Conservation (phyloP, 2,888 invertebrate genomes). For the Trimorus sp. region DNA sequence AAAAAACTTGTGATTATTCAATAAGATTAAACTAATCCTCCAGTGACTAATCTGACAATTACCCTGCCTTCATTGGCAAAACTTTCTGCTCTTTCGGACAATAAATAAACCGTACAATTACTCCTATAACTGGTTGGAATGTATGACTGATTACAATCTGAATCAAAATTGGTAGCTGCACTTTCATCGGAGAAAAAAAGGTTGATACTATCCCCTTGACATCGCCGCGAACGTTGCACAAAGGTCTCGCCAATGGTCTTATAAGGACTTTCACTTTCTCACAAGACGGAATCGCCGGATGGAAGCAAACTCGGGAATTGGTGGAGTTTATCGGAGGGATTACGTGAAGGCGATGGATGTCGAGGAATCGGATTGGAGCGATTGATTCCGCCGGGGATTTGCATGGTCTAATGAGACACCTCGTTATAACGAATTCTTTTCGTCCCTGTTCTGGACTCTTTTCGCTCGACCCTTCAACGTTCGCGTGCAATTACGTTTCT, state of each 20-base stretch:
- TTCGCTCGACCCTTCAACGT: conserved; percentile 40
- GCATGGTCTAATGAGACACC: conserved; percentile 35
- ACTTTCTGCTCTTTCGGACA: too few relatives aligned
- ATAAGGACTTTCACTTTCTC: conserved; percentile 41
- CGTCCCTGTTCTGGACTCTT: not conserved
- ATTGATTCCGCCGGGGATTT: conserved; percentile 23
- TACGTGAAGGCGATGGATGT: not conserved
- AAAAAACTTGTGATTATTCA: too few relatives aligned
- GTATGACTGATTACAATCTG: too few relatives aligned
- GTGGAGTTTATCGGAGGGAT: not conserved
- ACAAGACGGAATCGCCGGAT: conserved; percentile 1
- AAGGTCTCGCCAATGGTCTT: conserved; percentile 16
- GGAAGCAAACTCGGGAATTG: conserved; percentile 2
- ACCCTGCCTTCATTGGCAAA: too few relatives aligned
- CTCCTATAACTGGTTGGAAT: too few relatives aligned
- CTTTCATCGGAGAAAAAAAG: too few relatives aligned
- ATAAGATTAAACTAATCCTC: too few relatives aligned
- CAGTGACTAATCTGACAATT: too few relatives aligned
- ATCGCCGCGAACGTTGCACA: conserved; percentile 57
- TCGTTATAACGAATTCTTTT: not conserved
- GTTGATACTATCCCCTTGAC: conserved; percentile 7
- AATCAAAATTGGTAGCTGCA: too few relatives aligned
- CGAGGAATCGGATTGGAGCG: conserved; percentile 21
- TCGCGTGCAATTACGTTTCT: conserved; percentile 4
- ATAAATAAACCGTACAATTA: too few relatives aligned